phyloP scores from a whole-genome alignment of 2,888 invertebrate genomes.

The Eretmocerus hayati region DNA sequence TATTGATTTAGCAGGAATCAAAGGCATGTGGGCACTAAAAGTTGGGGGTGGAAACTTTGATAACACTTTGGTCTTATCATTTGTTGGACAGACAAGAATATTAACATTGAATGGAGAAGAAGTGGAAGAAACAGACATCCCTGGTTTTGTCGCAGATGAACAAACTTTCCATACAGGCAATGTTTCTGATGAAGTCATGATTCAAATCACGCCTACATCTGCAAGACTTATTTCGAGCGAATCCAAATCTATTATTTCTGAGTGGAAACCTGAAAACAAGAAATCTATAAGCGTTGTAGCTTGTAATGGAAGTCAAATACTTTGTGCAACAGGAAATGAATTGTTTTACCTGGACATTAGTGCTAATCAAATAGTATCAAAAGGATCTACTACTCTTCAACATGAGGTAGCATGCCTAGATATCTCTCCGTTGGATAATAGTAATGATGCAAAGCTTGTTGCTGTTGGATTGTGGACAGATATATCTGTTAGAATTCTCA shows the following conservation, averaged over 20 bases:
- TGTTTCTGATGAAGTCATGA: slow-evolving; percentile 73
- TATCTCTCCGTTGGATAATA: slow-evolving; percentile 69
- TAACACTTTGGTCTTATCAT: slow-evolving; percentile 88
- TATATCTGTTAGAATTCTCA: slow-evolving; percentile 82
- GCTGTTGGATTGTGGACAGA: slow-evolving; percentile 97
- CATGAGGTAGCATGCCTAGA: slow-evolving; percentile 96
- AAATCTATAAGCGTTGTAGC: slow-evolving; percentile 83
- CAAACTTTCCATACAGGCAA: slow-evolving; percentile 95
- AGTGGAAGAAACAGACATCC: slow-evolving; percentile 93
- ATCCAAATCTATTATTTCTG: slow-evolving; percentile 59
- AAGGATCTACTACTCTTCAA: slow-evolving; percentile 66
- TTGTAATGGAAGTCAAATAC: slow-evolving; percentile 67
- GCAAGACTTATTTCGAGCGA: slow-evolving; percentile 65
- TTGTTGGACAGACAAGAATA: slow-evolving; percentile 94
- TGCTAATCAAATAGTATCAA: slow-evolving; percentile 57
- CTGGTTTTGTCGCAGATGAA: slow-evolving; percentile 83
- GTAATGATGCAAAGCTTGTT: slow-evolving; percentile 62
- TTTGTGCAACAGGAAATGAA: slow-evolving; percentile 82
- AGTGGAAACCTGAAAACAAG: slow-evolving; percentile 66
- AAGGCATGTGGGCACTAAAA: slow-evolving; percentile 96
- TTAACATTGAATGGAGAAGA: slow-evolving; percentile 88
- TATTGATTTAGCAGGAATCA: slow-evolving; percentile 93
- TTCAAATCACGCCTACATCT: slow-evolving; percentile 68
- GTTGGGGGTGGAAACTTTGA: slow-evolving; percentile 62
- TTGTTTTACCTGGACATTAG: slow-evolving; percentile 75